Conservation (phyloP, 2,888 invertebrate species). For the Vannuccia rotundouncinata region DNA sequence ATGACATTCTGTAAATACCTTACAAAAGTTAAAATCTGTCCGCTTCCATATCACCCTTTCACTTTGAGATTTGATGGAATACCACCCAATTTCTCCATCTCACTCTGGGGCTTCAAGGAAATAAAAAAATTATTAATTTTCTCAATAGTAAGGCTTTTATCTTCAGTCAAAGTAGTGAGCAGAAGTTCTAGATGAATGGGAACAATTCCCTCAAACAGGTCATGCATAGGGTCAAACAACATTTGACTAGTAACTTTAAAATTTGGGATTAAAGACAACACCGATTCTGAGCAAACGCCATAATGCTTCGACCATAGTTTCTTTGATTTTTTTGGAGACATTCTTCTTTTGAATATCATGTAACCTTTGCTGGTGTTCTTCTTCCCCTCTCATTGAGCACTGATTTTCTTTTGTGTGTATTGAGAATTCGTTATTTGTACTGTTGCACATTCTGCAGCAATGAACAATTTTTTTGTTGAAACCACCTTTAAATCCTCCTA, state of each 20-base stretch:
- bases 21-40: background rate
- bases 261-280: background rate
- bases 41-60: background rate
- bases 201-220: background rate
- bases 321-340: background rate
- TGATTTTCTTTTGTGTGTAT: background rate
- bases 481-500: background rate
- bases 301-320: background rate
- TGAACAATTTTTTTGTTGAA: background rate
- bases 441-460: background rate
- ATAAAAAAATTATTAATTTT: background rate
- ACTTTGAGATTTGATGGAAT: background rate
- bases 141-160: background rate
- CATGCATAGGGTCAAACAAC: constrained; percentile 3
- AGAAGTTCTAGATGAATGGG: background rate
- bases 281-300: background rate
- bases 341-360: background rate
- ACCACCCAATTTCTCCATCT: background rate
- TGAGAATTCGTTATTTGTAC: background rate
- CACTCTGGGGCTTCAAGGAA: background rate
- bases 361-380: background rate
- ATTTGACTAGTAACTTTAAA: background rate
- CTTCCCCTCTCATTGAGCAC: background rate
- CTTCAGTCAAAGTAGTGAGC: background rate
- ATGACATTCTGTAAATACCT: background rate